These are phyloP conservation scores for Microcebus lehilahytsara DNA, from an alignment of 2,113 vertebrate species.

Conservation along the genomic window DNA sequence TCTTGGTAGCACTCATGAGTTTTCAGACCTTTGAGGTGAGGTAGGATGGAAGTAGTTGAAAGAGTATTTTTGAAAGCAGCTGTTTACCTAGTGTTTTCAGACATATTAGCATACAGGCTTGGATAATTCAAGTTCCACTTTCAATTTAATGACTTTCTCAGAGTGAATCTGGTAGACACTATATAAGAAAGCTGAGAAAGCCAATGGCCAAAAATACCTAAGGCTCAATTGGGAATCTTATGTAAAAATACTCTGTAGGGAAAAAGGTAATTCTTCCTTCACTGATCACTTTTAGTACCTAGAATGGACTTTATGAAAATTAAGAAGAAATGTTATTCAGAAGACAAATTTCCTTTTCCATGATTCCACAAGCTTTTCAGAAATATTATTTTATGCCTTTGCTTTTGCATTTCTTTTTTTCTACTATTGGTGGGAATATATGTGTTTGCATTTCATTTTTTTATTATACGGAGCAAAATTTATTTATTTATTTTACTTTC, in stretches of 20 bases:
- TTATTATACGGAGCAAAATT: too few species aligned
- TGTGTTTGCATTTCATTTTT: neutral
- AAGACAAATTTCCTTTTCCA: neutral
- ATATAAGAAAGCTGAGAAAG: neutral
- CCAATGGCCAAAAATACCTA: neutral
- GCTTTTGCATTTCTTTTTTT: too few species aligned
- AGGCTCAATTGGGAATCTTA: neutral
- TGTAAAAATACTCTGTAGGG: neutral
- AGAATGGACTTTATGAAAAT: neutral
- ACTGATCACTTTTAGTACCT: neutral
- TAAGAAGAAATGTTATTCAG: neutral
- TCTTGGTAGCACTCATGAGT: neutral
- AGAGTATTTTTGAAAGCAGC: neutral
- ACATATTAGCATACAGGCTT: neutral
- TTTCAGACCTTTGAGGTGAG: neutral
- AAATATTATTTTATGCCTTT: neutral
- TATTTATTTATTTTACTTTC: too few species aligned
- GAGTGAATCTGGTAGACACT: neutral
- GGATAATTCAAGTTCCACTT: neutral
- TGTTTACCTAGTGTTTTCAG: neutral
- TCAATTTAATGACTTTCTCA: neutral
- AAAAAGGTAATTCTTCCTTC: neutral
- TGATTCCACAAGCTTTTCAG: neutral
- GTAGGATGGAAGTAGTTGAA: neutral
- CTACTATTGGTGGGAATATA: too few species aligned